Evolutionary conservation across 1,140 invertebrate species (phyloP).

Genomic region (Neodiprion virginianus): DNA sequence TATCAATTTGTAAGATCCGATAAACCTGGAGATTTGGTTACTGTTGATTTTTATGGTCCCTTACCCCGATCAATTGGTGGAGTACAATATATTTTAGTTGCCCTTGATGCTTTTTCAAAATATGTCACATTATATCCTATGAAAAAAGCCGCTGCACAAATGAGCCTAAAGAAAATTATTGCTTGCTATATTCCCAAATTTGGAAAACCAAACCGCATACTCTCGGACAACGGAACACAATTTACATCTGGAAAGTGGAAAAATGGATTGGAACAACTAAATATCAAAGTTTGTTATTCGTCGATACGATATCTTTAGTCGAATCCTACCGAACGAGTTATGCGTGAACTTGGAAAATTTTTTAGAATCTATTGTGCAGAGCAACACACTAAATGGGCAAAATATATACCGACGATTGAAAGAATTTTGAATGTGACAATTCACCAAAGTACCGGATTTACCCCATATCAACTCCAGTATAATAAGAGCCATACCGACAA

Average conservation of each 20-base stretch:
- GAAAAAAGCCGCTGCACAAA: conserved; percentile 20
- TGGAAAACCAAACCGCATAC: conserved; percentile 23
- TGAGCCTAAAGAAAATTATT: conserved; percentile 20
- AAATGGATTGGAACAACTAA: conserved; percentile 15
- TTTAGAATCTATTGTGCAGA: conserved; percentile 26
- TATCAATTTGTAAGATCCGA: conserved; percentile 17
- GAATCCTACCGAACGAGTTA: conserved; percentile 27
- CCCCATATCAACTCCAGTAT: conserved; percentile 31
- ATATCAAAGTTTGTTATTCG: conserved; percentile 21
- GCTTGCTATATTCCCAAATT: conserved; percentile 20
- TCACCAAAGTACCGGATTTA: conserved; percentile 25
- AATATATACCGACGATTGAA: conserved; percentile 19
- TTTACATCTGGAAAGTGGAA: conserved; percentile 26
- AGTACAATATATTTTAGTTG: conserved; percentile 31
- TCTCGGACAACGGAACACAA: conserved; percentile 28
- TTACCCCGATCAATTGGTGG: conserved; percentile 24
- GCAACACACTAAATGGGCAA: conserved; percentile 25
- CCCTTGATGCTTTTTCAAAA: conserved; percentile 33
- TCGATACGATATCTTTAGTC: conserved; percentile 25
- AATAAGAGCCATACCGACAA: background rate
- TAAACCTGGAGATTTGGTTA: conserved; percentile 25
- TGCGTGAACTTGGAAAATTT: conserved; percentile 24
- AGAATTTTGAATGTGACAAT: conserved; percentile 20
- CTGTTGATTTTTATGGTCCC: conserved; percentile 35
- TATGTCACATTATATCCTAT: conserved; percentile 25